phyloP scores from a whole-genome alignment of 1,140 invertebrate genomes.

The Leptinotarsa defecta region DNA sequence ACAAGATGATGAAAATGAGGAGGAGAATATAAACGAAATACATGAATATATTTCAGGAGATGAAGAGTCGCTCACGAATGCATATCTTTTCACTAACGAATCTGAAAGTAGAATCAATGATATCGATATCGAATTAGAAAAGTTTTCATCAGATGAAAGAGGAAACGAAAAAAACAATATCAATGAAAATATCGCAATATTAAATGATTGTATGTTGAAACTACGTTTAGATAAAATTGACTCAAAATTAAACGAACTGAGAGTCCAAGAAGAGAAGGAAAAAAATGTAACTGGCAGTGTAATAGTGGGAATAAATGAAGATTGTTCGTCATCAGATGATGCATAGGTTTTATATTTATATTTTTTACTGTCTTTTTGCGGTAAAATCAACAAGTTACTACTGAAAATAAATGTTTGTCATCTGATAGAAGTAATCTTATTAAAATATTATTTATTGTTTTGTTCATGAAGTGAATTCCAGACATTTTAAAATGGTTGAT shows the following conservation, averaged over 20 bases:
- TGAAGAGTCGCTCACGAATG: not conserved
- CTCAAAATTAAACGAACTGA: not conserved
- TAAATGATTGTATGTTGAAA: conserved; percentile 15
- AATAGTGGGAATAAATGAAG: too few species aligned
- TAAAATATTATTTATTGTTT: too few species aligned
- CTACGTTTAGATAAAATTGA: not conserved
- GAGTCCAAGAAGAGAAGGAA: not conserved
- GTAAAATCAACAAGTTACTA: too few species aligned
- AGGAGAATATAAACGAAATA: not conserved
- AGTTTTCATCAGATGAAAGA: conserved; percentile 9
- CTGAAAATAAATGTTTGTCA: too few species aligned
- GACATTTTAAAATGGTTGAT: too few species aligned
- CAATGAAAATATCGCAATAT: not conserved
- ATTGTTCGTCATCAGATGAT: too few species aligned
- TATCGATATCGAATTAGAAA: conserved; percentile 16
- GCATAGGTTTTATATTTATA: too few species aligned
- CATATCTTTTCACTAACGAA: conserved; percentile 11
- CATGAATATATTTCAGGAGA: not conserved
- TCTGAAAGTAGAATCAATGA: conserved; percentile 1
- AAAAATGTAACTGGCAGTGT: too few species aligned
- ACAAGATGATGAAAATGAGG: not conserved
- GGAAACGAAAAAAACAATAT: not conserved
- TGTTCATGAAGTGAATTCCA: too few species aligned
- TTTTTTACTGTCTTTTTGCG: too few species aligned
- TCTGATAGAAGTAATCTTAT: too few species aligned